phyloP scores from a whole-genome alignment of 2,888 invertebrate species.

The Adelognathus sp. region DNA sequence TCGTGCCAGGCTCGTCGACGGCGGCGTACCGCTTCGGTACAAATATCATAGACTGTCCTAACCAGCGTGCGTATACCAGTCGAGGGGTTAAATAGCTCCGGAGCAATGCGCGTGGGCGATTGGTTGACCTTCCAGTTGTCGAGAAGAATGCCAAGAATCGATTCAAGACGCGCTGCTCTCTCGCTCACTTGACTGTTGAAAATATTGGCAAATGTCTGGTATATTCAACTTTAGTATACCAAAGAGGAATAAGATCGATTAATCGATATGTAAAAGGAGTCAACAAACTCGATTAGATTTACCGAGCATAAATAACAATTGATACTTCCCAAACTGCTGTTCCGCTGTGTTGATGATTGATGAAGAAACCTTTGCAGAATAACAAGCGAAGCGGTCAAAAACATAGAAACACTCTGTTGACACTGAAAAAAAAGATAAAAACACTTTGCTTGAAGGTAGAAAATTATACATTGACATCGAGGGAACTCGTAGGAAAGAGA shows the following conservation, averaged over 20 bases:
- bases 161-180: not conserved
- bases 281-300: too few species aligned
- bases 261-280: too few species aligned
- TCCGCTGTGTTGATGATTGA: too few species aligned
- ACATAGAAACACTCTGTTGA: not conserved
- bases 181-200: too few species aligned
- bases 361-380: too few species aligned
- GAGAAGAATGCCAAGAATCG: too few species aligned
- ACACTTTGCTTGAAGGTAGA: not conserved
- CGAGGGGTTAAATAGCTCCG: conserved; percentile 48
- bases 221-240: too few species aligned
- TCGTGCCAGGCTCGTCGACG: not conserved
- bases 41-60: conserved; percentile 32
- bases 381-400: too few species aligned
- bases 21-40: not conserved
- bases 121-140: conserved; percentile 47
- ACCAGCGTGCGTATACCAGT: conserved; percentile 5
- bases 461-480: not conserved
- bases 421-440: not conserved
- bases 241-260: too few species aligned
- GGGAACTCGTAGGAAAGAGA: not conserved
- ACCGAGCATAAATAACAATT: too few species aligned
- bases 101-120: conserved; percentile 52
- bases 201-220: too few species aligned
- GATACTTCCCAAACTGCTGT: too few species aligned